These are phyloP conservation scores for Amniataba percoides DNA, from an alignment of 2,797 vertebrate genomes.

Conservation along the genomic window DNA sequence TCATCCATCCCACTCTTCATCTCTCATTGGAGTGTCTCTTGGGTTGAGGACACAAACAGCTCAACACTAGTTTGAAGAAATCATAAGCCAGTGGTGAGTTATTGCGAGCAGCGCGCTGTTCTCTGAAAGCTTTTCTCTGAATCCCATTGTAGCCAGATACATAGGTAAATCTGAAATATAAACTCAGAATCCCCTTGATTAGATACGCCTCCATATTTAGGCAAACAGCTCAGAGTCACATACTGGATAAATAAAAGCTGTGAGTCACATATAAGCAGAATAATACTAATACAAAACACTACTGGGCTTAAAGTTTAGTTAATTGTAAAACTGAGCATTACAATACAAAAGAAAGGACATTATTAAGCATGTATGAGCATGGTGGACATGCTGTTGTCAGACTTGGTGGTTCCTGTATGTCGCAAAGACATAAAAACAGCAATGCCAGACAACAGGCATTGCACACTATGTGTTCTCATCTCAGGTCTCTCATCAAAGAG, in stretches of 20 bases:
- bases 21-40: conserved; percentile 10
- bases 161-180: conserved; percentile 52
- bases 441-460: neutral
- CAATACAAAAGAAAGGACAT: conserved; percentile 15
- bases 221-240: conserved; percentile 56
- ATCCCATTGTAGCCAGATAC: conserved; percentile 38
- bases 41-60: conserved; percentile 42
- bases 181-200: conserved; percentile 62
- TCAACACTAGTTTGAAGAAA: conserved; percentile 29
- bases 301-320: conserved; percentile 26
- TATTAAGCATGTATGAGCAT: conserved; percentile 17
- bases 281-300: conserved; percentile 26
- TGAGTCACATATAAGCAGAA: conserved; percentile 65
- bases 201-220: conserved; percentile 60
- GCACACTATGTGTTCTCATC: neutral
- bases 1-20: conserved; percentile 16
- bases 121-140: conserved; percentile 41
- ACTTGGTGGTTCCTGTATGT: conserved; percentile 6
- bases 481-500: neutral
- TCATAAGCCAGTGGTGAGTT: neutral
- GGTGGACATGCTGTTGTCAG: conserved; percentile 14
- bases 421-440: conserved; percentile 18
- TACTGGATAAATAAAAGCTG: conserved; percentile 51
- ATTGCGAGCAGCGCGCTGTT: conserved; percentile 1
- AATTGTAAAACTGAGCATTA: conserved; percentile 27